Evolutionary conservation across 2,113 vertebrate genomes (phyloP).

Genomic region (Phalacrocorax pelagicus): DNA sequence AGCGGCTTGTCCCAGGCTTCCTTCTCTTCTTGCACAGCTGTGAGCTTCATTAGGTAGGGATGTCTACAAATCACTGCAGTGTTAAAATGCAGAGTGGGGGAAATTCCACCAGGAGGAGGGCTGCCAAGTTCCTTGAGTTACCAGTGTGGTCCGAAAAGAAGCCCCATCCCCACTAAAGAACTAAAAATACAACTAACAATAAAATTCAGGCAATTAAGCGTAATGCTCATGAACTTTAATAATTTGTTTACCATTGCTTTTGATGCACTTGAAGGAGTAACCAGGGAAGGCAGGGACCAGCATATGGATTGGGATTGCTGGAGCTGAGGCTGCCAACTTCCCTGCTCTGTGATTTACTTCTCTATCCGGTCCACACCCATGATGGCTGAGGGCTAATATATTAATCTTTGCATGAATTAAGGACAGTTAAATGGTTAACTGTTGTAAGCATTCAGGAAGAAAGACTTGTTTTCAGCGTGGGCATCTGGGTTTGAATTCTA

Average conservation of each 20-base stretch:
- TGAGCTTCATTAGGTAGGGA: conserved; percentile 65
- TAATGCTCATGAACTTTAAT: not conserved
- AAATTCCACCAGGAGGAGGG: conserved; percentile 69
- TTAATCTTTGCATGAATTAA: not conserved
- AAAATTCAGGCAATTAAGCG: not conserved
- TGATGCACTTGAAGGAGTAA: not conserved
- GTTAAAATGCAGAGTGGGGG: conserved; percentile 68
- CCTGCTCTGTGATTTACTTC: not conserved
- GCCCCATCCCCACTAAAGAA: conserved; percentile 14
- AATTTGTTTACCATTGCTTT: not conserved
- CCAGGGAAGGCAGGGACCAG: not conserved
- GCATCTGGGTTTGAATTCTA: not conserved
- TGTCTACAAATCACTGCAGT: conserved; percentile 66
- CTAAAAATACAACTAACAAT: conserved; percentile 56
- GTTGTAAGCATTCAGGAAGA: not conserved
- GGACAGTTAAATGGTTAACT: not conserved
- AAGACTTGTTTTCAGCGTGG: not conserved
- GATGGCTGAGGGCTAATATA: not conserved
- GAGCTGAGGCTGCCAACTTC: not conserved
- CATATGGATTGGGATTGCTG: not conserved
- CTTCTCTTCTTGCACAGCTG: conserved; percentile 75
- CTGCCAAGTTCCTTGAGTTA: conserved; percentile 76
- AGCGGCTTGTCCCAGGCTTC: conserved; percentile 42
- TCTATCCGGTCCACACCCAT: not conserved
- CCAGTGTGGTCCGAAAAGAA: not conserved